A percentile compares a stretch with the other conserved stretches of the same genome.
Conservation (phyloP, 2,113 vertebrate species). For the Mesocricetus auratus region DNA sequence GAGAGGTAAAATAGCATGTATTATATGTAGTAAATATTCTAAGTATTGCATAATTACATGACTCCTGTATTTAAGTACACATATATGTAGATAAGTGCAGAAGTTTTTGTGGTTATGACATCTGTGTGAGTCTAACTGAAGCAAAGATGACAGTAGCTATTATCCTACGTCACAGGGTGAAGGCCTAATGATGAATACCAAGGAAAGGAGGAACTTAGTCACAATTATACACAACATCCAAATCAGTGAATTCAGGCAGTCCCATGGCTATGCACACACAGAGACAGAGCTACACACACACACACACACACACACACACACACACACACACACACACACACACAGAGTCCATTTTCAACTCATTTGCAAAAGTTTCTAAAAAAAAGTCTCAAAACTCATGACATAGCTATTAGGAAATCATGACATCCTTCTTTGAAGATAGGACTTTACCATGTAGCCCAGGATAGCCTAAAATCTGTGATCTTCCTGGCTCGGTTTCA, state of each 20-base stretch:
- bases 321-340: background rate
- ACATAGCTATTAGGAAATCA: background rate
- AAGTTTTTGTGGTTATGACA: background rate
- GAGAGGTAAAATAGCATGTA: background rate
- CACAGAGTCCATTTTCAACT: constrained; percentile 7
- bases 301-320: background rate
- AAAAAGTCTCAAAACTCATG: constrained; percentile 4
- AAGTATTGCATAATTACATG: background rate
- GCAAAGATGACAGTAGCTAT: background rate
- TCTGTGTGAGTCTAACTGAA: background rate
- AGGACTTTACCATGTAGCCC: background rate
- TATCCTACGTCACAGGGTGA: background rate
- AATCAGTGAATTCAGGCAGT: background rate
- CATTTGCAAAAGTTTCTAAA: constrained; percentile 36
- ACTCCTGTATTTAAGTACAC: background rate
- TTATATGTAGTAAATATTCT: background rate
- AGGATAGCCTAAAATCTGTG: background rate
- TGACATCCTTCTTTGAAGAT: background rate
- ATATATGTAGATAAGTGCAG: background rate
- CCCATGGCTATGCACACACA: background rate
- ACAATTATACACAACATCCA: background rate
- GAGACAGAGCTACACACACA: background rate
- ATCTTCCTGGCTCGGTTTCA: background rate
- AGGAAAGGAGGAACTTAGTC: background rate
- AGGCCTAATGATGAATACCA: background rate